Base-by-base conservation (phyloP, 23 tunicate genomes). In the Clavelina lepadiformis region DNA sequence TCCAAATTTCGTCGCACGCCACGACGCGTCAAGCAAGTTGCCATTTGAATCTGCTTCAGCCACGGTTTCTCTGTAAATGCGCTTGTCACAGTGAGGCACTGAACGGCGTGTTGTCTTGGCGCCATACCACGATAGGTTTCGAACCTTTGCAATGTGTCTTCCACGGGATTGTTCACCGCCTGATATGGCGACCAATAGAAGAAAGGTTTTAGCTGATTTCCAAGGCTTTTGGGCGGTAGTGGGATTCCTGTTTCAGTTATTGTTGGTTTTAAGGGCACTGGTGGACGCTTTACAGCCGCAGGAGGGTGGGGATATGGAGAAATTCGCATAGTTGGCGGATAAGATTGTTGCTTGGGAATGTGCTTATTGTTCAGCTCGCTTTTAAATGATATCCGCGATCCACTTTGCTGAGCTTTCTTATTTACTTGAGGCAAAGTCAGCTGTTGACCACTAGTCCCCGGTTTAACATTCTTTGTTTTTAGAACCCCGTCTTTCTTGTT, bases 1-100 rank as follows among this genome's bases (percentile, higher is more conserved):
- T n/a, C n/a, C n/a, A n/a, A 27, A 28, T 66, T 66, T 38, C 41
- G 73, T 57, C 56, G 75, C 11, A 89, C 97, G 5, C 80, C 89
- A 63, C 97, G 60, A 46, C 54, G 61, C 21, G 88, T 59, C 33
- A 89, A 45, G 36, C 77, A 50, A 3, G 66, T 79, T 8, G 97
- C 97, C 84, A 89, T 82, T 15, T 58, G 69, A 5, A 79, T 51
- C 28, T 79, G 97, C 33, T 81, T 75, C 4, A 89, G 56, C 97
- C 97, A 89, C 1, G 91, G 89, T 50, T 74, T 80, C 52, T 89
- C 83, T 4, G 87, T 68, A 64, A 89, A 89, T 5, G 82, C 58
- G 56, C 82, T 79, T 4, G 89, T 59, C 4, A 89, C 71, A 18
- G 80, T 71, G 0, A 89, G 75, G 59, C 97, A 81, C 32, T 75